A percentile compares a stretch with the other conserved stretches of the same genome.
These are phyloP conservation scores for Sepioteuthis lessoniana DNA, from an alignment of 2,888 invertebrate genomes.

Conservation along the genomic window DNA sequence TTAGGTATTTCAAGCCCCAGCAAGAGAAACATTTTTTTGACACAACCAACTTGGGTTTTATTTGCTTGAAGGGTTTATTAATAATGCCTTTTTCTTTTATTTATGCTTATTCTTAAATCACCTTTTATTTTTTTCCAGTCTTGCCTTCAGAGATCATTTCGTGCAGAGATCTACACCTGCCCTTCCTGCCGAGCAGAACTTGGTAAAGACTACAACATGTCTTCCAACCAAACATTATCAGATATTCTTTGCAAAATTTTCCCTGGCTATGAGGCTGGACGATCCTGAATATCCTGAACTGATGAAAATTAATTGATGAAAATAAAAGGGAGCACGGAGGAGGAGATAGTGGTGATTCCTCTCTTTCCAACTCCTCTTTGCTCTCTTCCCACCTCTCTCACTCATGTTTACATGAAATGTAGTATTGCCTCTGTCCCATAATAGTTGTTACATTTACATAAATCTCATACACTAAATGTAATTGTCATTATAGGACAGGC, in stretches of 20 bases:
- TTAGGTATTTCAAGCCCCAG: no score
- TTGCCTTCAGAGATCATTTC: slow-evolving; percentile 83
- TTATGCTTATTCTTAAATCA: neutral
- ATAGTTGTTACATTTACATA: no score
- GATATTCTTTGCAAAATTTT: slow-evolving; percentile 80
- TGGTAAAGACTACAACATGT: slow-evolving; percentile 77
- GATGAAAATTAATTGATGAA: neutral
- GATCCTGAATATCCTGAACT: slow-evolving; percentile 53
- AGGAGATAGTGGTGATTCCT: neutral
- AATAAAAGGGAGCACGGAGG: neutral
- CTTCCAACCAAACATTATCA: slow-evolving; percentile 79
- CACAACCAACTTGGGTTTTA: no score
- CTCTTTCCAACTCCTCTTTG: neutral
- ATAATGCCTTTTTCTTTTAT: neutral
- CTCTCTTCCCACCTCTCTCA: neutral
- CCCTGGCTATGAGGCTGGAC: slow-evolving; percentile 79
- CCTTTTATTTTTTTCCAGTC: slow-evolving; percentile 75
- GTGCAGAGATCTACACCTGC: slow-evolving; percentile 80
- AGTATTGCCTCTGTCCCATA: neutral
- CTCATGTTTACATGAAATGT: neutral
- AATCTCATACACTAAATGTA: no score
- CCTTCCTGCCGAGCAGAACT: slow-evolving; percentile 83
- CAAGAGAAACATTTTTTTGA: no score
- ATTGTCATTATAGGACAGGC: no score
- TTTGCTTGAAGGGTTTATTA: neutral